Conservation (phyloP, 2,888 invertebrate genomes). For the Apodemia zela region DNA sequence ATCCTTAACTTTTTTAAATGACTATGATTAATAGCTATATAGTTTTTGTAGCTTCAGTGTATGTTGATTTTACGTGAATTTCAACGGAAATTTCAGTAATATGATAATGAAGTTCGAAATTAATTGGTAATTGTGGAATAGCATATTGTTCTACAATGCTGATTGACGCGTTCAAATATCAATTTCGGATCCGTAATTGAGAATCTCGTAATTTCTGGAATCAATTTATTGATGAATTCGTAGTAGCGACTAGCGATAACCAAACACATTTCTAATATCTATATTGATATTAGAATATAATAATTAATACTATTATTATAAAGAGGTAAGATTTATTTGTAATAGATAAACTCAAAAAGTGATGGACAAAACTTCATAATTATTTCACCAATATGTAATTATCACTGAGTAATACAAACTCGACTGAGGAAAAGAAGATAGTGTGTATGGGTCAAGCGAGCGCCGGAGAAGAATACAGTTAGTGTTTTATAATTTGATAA, state of each 20-base stretch:
- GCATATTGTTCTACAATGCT: constrained; percentile 14
- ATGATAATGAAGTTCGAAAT: constrained; percentile 7
- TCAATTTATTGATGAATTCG: neutral
- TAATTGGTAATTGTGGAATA: neutral
- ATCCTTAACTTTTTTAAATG: constrained; percentile 64
- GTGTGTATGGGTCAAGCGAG: too few relatives aligned
- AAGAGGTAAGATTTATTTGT: too few relatives aligned
- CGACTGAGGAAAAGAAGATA: too few relatives aligned
- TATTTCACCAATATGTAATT: too few relatives aligned
- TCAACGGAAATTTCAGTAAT: neutral
- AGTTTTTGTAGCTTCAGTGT: constrained; percentile 21
- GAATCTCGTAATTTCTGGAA: constrained; percentile 5
- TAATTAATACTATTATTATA: too few relatives aligned
- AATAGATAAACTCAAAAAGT: too few relatives aligned
- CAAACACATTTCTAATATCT: too few relatives aligned
- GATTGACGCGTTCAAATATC: constrained; percentile 21
- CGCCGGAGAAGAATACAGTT: too few relatives aligned
- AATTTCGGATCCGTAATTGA: constrained; percentile 17
- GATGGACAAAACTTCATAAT: too few relatives aligned
- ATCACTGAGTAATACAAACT: too few relatives aligned
- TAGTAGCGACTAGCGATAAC: neutral
- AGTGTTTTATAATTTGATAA: too few relatives aligned
- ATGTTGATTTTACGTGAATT: constrained; percentile 1
- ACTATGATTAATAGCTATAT: constrained; percentile 34
- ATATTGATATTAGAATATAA: too few relatives aligned